phyloP scores from a whole-genome alignment of 2,113 vertebrate genomes.

The Laticauda laticaudata region DNA sequence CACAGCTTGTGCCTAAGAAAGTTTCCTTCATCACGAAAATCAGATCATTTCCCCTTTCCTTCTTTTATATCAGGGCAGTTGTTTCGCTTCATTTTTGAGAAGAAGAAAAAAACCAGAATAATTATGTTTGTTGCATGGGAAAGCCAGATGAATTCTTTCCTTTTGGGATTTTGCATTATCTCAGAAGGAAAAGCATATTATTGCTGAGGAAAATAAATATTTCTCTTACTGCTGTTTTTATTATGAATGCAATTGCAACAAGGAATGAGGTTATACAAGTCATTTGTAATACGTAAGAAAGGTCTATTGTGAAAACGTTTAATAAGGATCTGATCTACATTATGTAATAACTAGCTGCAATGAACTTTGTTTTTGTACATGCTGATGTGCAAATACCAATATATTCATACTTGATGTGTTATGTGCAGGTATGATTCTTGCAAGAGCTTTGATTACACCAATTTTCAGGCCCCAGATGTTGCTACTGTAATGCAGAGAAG shows the following conservation, averaged over 20 bases:
- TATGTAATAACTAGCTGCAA: neutral
- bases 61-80: neutral
- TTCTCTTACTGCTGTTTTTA: neutral
- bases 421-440: neutral
- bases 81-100: neutral
- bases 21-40: slow-evolving; percentile 33
- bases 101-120: neutral
- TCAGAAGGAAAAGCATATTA: neutral
- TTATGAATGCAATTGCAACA: neutral
- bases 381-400: neutral
- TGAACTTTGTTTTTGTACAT: neutral
- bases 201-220: neutral
- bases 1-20: slow-evolving; percentile 70
- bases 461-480: neutral
- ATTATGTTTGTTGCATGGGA: neutral
- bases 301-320: neutral
- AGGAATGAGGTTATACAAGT: neutral
- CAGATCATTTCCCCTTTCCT: neutral
- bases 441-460: neutral
- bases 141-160: neutral
- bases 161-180: neutral
- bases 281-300: neutral
- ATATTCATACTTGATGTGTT: neutral
- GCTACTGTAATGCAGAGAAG: neutral
- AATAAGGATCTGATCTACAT: neutral